Evolutionary conservation across 2,113 vertebrate genomes (phyloP), one percentile per base, ranked within the genome.

Genomic region (Mesoclemmys tuberculata): DNA sequence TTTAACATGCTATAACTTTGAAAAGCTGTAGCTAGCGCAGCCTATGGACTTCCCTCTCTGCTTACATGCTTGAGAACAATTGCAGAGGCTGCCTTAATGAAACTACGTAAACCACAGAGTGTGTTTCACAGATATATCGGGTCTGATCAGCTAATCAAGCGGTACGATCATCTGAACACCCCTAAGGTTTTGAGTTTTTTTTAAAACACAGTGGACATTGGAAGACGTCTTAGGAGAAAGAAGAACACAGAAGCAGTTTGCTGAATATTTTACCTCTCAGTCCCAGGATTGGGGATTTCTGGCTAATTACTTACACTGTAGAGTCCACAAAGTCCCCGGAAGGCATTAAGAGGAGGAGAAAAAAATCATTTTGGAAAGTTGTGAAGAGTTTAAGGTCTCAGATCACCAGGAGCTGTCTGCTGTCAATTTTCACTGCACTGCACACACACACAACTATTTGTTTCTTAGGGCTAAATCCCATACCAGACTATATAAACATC

Each of bases 311-410:
- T 80, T 77, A 51, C 22, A 54, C 16, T 84, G 82, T 84, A 95
- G 48, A 93, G 61, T 78, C 80, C 64, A 75, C 13, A 4, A 93
- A 90, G 88, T 89, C 88, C 55, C 92, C 90, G 87, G 31, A 85
- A 96, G 87, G 77, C 86, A 88, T 92, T 92, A 81, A 89, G 90
- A 95, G 88, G 95, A 80, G 48, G 55, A 84, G 41, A 68, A 91
- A 38, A 19, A 29, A 9, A 24, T 71, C 93, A 85, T 82, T 93
- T 95, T 22, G 93, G 88, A 90, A 94, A 90, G 31, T 85, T 82
- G 90, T 82, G 87, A 87, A 90, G 80, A 77, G n/a, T 77, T 90
- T 91, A 38, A 93, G 90, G 92, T 95, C 88, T 95, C 93, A 93
- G 93, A 75, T 94, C 0, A 78, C 89, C 71, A 87, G 84, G 38